Evolutionary conservation across 2,797 vertebrate species (phyloP).

Genomic region (Somateria mollissima): DNA sequence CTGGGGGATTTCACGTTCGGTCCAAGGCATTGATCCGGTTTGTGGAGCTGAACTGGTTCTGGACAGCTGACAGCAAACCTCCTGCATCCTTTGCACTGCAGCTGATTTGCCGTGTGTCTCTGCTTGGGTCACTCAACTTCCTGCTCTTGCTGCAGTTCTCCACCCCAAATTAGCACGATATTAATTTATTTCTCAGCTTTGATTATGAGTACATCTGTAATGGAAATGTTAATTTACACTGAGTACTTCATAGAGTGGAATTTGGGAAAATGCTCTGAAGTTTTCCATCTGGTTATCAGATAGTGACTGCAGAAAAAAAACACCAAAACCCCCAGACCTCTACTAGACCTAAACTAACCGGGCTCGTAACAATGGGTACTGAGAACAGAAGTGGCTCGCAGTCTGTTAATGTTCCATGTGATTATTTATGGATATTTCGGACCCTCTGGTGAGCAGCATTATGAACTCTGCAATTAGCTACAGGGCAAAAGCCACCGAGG

Average conservation of each 20-base stretch:
- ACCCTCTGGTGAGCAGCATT: neutral
- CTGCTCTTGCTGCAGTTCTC: neutral
- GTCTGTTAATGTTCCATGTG: neutral
- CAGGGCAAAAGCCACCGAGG: neutral
- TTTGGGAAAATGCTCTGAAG: neutral
- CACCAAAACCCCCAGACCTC: neutral
- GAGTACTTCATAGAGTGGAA: neutral
- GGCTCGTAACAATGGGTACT: neutral
- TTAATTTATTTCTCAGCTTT: neutral
- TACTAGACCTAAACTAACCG: neutral
- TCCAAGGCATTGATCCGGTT: neutral
- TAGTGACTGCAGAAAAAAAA: neutral
- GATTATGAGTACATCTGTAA: neutral
- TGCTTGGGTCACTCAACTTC: neutral
- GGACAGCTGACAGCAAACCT: neutral
- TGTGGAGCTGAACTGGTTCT: neutral
- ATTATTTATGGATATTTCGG: constrained; percentile 1
- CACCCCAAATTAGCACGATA: neutral
- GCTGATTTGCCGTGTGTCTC: fast-evolving
- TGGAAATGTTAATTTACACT: neutral
- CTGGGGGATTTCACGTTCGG: neutral
- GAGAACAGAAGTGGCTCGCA: neutral
- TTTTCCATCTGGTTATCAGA: constrained; percentile 9
- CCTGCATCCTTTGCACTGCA: fast-evolving
- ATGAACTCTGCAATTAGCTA: neutral